Base-by-base conservation (phyloP, 2,113 vertebrate species). In the Geococcyx californianus region DNA sequence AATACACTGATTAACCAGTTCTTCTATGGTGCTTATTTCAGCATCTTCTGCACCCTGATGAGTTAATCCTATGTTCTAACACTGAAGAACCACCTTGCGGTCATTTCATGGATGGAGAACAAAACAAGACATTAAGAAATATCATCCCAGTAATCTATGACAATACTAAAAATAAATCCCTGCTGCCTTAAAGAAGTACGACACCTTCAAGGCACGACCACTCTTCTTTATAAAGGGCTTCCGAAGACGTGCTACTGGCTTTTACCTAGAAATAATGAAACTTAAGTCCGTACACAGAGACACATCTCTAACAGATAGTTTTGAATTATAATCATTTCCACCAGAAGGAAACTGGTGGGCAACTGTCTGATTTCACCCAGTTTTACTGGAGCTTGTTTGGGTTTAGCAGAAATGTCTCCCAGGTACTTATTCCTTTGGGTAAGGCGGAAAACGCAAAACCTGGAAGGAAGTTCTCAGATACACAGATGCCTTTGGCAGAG, bases 181-280 rank as follows among this genome's bases (percentile, higher is more conserved):
- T 69, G 24, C 59, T 80, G 75, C 66, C 49, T 84, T 38, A 29
- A 72, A 68, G 55, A 18, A 89, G 58, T 40, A 79, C 63, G 66
- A 0, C 29, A 62, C 40, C 20, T 62, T 44, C 85, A 73, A n/a
- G 36, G 45, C 60, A 51, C 0, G 0, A 33, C 36, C 11, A 10
- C 60, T 72, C 9, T 16, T 52, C 40, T 38, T 58, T 8, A 20
- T 11, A n/a, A n/a, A 73, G 58, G 9, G 26, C 24, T 73, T 24
- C 69, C 54, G 60, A 58, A 24, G 45, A 31, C n/a, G 29, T 0
- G 2, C 38, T 28, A 13, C 42, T 10, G 24, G 17, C 23, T 55
- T 70, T 67, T 28, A 42, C 11, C n/a, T n/a, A n/a, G n/a, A n/a
- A n/a, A n/a, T n/a, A n/a, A n/a, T n/a, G n/a, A n/a, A n/a, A n/a